Percentiles rank a stretch among this genome's conserved stretches.
phyloP scores from a whole-genome alignment of 53 echinoderm and acorn worm species.

The Henricia sp. region DNA sequence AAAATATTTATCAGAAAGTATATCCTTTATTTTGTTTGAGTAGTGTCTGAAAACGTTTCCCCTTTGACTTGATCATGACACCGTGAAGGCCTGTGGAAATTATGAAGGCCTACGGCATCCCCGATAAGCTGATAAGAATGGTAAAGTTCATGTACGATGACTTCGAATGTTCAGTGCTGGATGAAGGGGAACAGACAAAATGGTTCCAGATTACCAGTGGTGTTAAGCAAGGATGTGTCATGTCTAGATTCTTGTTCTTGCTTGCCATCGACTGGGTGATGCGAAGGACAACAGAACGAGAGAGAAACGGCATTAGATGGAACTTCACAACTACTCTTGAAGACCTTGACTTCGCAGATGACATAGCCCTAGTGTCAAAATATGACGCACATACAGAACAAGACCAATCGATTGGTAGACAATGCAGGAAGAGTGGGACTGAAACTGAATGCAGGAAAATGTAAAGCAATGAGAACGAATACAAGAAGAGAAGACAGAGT shows the following conservation, averaged over 20 bases:
- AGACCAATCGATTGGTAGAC: background rate
- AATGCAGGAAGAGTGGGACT: background rate
- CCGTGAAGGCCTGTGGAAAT: constrained; percentile 34
- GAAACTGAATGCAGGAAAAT: background rate
- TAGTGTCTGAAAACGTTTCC: too few species aligned
- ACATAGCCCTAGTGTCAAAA: constrained; percentile 3
- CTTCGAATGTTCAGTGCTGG: background rate
- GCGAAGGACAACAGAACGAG: constrained; percentile 2
- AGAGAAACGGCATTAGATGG: constrained; percentile 8
- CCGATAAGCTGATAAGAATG: background rate
- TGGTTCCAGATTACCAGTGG: constrained; percentile 31
- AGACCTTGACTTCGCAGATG: constrained; percentile 48
- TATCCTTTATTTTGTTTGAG: too few species aligned
- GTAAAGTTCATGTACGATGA: background rate
- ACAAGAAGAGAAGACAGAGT: too few species aligned
- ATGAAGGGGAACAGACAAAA: background rate
- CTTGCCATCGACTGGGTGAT: constrained; percentile 61
- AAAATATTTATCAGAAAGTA: too few species aligned
- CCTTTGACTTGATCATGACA: constrained; percentile 45
- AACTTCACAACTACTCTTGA: background rate
- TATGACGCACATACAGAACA: background rate
- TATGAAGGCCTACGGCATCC: constrained; percentile 32
- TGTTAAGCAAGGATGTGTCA: constrained; percentile 22
- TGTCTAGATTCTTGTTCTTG: constrained; percentile 42
- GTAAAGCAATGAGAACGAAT: too few species aligned